phyloP scores from a whole-genome alignment of 2,797 vertebrate genomes.

The Austrolebias charrua region DNA sequence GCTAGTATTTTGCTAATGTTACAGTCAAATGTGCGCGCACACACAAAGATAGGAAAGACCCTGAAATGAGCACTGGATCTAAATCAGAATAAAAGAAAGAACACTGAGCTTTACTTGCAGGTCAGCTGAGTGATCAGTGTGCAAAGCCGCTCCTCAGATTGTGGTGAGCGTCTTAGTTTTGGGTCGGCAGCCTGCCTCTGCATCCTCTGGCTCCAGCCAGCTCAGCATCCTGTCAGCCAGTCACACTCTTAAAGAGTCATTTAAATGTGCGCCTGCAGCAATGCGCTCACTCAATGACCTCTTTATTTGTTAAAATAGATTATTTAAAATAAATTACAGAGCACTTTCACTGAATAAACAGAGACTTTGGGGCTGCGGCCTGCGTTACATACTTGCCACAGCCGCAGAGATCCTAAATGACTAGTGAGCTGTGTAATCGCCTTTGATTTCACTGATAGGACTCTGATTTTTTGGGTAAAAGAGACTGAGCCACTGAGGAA shows the following conservation, averaged over 20 bases:
- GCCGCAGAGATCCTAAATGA: constrained; percentile 95
- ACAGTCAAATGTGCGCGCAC: too few species aligned
- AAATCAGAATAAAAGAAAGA: constrained; percentile 58
- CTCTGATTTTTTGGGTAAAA: constrained; percentile 81
- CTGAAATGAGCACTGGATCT: constrained; percentile 53
- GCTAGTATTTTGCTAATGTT: too few species aligned
- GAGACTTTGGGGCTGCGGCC: constrained; percentile 93
- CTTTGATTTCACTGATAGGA: constrained; percentile 91
- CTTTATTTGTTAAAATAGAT: constrained; percentile 99
- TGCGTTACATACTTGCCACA: constrained; percentile 88
- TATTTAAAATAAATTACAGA: constrained; percentile 99
- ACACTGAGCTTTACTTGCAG: constrained; percentile 28
- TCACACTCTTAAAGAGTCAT: constrained; percentile 86
- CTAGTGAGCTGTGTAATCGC: constrained; percentile 87
- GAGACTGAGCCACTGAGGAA: constrained; percentile 81
- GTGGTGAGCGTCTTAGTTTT: constrained; percentile 82
- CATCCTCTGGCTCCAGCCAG: constrained; percentile 66
- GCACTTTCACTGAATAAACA: constrained; percentile 99
- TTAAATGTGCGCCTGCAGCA: constrained; percentile 91
- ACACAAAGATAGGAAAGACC: too few species aligned
- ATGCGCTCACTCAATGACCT: constrained; percentile 91
- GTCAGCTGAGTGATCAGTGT: constrained; percentile 58
- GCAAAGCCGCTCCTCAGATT: constrained; percentile 72
- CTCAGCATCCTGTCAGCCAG: constrained; percentile 80
- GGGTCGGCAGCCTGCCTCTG: constrained; percentile 73